Evolutionary conservation across 2,113 vertebrate species (phyloP).

Genomic region (Piaya cayana): DNA sequence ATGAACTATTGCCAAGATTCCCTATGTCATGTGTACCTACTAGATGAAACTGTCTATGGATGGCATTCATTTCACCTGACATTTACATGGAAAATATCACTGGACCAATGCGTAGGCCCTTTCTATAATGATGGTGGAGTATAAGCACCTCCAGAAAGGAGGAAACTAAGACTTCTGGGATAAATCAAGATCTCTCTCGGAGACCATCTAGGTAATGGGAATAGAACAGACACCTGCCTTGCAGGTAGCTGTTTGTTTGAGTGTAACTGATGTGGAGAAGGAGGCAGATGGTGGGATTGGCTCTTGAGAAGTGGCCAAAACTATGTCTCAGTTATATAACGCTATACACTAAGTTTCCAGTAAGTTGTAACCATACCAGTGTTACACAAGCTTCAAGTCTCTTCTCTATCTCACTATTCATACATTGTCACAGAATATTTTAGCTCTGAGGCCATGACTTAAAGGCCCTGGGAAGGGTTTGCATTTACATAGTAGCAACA

Average conservation of each 20-base stretch:
- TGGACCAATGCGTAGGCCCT: neutral
- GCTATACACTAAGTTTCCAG: neutral
- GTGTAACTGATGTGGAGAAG: neutral
- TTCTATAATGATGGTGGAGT: neutral
- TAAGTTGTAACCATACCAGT: neutral
- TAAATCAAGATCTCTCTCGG: neutral
- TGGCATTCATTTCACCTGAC: neutral
- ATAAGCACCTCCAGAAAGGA: neutral
- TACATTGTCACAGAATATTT: neutral
- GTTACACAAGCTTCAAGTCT: neutral
- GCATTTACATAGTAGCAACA: neutral
- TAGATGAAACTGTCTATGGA: neutral
- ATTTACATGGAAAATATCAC: neutral
- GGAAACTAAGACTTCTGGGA: neutral
- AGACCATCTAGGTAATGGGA: neutral
- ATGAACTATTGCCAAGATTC: neutral
- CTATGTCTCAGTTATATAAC: neutral
- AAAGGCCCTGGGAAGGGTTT: neutral
- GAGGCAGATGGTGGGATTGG: neutral
- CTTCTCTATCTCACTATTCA: neutral
- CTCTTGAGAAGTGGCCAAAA: neutral
- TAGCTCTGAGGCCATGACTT: neutral
- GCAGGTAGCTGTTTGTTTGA: neutral
- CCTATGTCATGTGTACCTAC: rapidly evolving
- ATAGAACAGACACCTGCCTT: neutral